phyloP scores from a whole-genome alignment of 2,113 vertebrate genomes.

The Brachirus orientalis region DNA sequence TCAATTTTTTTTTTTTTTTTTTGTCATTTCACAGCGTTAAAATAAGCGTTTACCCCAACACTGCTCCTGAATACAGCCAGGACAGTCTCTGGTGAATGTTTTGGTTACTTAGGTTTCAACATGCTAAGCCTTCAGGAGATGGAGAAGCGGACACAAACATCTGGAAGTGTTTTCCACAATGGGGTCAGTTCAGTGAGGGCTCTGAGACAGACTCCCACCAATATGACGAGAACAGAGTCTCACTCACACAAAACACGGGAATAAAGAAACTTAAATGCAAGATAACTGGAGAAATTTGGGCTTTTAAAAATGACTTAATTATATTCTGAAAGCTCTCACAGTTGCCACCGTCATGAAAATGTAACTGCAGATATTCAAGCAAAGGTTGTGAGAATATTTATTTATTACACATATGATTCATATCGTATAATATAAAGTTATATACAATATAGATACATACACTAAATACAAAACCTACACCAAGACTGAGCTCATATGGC shows the following conservation, averaged over 20 bases:
- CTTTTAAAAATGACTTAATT: no score
- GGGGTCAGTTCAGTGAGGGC: constrained; percentile 39
- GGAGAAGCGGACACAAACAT: constrained; percentile 35
- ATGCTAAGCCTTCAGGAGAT: constrained; percentile 29
- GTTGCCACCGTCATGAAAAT: background rate
- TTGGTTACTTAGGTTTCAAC: constrained; percentile 15
- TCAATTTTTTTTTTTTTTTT: no score
- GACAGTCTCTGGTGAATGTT: constrained; percentile 20
- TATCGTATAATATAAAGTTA: constrained; percentile 50
- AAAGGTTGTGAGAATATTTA: constrained; percentile 32
- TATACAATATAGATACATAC: constrained; percentile 59
- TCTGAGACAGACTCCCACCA: constrained; percentile 4
- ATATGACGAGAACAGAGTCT: background rate
- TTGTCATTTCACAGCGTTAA: constrained; percentile 11
- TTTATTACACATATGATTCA: constrained; percentile 60
- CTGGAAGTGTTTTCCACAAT: constrained; percentile 66
- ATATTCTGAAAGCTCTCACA: no score
- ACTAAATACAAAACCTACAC: constrained; percentile 52
- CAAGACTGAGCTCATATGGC: background rate
- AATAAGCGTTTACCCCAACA: background rate
- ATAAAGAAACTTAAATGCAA: background rate
- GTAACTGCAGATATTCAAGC: background rate
- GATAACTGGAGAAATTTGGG: no score
- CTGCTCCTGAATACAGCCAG: background rate
- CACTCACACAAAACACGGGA: constrained; percentile 1